phyloP scores from a whole-genome alignment of 1,140 invertebrate species.

The Pemphigus obesinymphae region DNA sequence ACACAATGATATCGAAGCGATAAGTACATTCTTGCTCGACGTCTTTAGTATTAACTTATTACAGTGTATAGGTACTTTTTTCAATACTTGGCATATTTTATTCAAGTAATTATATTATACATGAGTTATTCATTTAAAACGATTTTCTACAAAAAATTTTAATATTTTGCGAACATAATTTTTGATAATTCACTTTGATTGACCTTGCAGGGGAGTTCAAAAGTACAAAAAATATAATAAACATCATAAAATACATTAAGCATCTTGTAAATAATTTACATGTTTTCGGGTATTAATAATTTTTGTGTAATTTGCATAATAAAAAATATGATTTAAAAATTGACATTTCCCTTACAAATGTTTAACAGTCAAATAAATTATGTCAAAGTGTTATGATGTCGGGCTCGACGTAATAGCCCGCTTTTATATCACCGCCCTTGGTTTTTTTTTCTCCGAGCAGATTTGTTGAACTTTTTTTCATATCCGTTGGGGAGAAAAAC shows the following conservation, averaged over 20 bases:
- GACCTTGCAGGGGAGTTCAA: neutral
- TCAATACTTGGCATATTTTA: no score
- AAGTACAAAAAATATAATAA: neutral
- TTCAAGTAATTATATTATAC: no score
- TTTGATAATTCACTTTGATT: constrained; percentile 27
- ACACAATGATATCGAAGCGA: no score
- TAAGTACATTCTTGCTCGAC: neutral
- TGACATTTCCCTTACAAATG: constrained; percentile 22
- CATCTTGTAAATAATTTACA: constrained; percentile 12
- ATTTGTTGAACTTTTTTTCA: constrained; percentile 23
- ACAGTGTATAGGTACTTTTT: neutral
- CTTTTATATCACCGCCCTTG: constrained; percentile 12
- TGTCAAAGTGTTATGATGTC: constrained; percentile 38
- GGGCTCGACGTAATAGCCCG: constrained; percentile 11
- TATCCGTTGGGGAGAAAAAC: constrained; percentile 20
- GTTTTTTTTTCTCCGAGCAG: neutral
- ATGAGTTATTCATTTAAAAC: neutral
- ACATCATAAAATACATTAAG: neutral
- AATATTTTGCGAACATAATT: neutral
- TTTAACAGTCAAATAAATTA: constrained; percentile 39
- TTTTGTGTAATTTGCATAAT: constrained; percentile 17
- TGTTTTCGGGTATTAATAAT: neutral
- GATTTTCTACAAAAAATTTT: neutral
- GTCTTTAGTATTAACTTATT: neutral
- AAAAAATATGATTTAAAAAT: constrained; percentile 15